These are phyloP conservation scores for Autographa gamma DNA, from an alignment of 2,888 invertebrate species.

Conservation along the genomic window DNA sequence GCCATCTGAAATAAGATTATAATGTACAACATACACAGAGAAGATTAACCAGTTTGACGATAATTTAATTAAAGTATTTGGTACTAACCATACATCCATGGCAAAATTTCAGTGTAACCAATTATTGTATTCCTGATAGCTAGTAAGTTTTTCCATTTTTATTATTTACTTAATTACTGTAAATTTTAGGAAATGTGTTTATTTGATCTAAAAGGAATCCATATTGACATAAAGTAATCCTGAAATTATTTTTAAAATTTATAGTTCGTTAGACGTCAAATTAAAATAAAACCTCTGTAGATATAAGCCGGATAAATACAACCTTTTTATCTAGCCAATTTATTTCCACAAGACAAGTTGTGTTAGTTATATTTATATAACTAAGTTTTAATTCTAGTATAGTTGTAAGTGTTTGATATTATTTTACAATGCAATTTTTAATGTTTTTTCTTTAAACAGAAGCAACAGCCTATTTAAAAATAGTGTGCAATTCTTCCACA, in stretches of 20 bases:
- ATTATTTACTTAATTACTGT: slow-evolving; percentile 31
- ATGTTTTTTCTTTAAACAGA: no score
- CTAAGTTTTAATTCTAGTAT: no score
- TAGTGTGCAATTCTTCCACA: no score
- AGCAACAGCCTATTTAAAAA: no score
- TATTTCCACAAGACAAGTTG: not conserved
- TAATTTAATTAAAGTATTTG: not conserved
- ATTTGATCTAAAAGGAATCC: slow-evolving; percentile 17
- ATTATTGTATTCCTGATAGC: slow-evolving; percentile 32
- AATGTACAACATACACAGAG: not conserved
- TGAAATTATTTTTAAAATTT: slow-evolving; percentile 17
- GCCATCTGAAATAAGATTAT: slow-evolving; percentile 73
- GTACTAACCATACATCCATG: slow-evolving; percentile 57
- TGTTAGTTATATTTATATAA: no score
- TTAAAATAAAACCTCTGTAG: not conserved
- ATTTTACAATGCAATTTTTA: no score
- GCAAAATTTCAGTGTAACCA: slow-evolving; percentile 49
- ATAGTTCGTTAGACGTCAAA: not conserved
- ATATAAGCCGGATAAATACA: not conserved
- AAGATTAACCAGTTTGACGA: not conserved
- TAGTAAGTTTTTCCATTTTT: slow-evolving; percentile 56
- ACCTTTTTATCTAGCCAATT: not conserved
- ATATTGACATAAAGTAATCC: slow-evolving; percentile 28
- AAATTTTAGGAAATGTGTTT: slow-evolving; percentile 27
- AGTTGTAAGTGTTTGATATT: no score